Evolutionary conservation across 2,797 vertebrate genomes (phyloP).

Genomic region (Acanthis flammea): DNA sequence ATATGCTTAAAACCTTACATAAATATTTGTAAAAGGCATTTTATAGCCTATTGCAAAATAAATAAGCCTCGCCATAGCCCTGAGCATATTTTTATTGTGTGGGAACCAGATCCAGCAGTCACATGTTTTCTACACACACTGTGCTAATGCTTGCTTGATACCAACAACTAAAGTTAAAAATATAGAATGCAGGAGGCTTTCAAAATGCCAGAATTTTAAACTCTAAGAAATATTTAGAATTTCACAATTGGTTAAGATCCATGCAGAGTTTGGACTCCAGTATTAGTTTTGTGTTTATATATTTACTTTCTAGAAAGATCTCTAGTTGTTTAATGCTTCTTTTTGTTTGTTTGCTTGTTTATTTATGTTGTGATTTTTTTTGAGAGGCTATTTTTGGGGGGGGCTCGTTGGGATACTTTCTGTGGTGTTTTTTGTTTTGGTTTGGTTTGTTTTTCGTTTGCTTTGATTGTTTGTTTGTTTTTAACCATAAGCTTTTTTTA

Average conservation of each 20-base stretch:
- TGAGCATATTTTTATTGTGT: conserved; percentile 36
- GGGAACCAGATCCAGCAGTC: neutral
- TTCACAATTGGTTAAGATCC: neutral
- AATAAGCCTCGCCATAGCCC: neutral
- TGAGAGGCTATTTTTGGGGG: neutral
- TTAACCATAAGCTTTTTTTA: neutral
- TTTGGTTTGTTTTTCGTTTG: neutral
- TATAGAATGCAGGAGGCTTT: neutral
- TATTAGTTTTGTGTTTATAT: neutral
- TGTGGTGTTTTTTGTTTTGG: neutral
- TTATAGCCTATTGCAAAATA: conserved; percentile 14
- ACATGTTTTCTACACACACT: neutral
- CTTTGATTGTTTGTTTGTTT: neutral
- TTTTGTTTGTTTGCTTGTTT: neutral
- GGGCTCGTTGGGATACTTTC: rapidly evolving
- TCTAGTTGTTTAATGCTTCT: neutral
- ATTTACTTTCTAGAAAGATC: neutral
- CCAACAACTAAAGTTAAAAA: neutral
- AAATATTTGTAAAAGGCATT: neutral
- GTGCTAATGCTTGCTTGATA: neutral
- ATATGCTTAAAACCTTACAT: neutral
- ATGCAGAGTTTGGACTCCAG: neutral
- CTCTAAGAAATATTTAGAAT: neutral
- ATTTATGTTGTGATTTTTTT: neutral
- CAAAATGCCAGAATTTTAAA: neutral